Percentiles rank a stretch among this genome's conserved stretches.
Evolutionary conservation across 2,797 vertebrate species (phyloP).

Genomic region (Danio aesculapii): DNA sequence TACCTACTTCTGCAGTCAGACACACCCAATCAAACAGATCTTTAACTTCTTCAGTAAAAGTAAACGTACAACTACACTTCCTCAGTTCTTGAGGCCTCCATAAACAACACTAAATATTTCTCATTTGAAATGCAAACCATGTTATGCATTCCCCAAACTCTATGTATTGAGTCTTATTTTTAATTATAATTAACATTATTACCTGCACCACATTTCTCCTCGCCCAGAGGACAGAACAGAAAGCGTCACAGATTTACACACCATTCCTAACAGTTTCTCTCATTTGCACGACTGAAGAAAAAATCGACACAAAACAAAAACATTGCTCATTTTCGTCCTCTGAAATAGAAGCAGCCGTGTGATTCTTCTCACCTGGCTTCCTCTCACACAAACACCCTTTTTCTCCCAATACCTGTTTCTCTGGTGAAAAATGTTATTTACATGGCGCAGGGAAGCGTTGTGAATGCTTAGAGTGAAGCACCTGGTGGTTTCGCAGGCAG

Average conservation of each 20-base stretch:
- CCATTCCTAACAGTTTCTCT: conserved; percentile 10
- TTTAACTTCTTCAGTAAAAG: too few relatives aligned
- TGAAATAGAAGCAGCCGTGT: conserved; percentile 57
- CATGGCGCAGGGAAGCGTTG: conserved; percentile 78
- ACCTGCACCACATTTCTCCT: conserved; percentile 6
- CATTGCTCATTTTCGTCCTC: conserved; percentile 48
- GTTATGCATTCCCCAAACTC: too few relatives aligned
- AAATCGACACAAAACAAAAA: conserved; percentile 34
- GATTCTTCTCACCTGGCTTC: conserved; percentile 59
- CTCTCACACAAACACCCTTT: conserved; percentile 25
- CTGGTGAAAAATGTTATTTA: conserved; percentile 85
- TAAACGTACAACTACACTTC: too few relatives aligned
- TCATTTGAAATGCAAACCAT: too few relatives aligned
- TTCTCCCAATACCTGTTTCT: conserved; percentile 66
- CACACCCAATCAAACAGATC: too few relatives aligned
- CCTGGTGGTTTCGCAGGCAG: conserved; percentile 81
- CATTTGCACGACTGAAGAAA: conserved; percentile 15
- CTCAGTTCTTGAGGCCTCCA: too few relatives aligned
- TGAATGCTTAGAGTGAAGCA: conserved; percentile 83
- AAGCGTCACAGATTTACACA: neutral
- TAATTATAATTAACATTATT: neutral
- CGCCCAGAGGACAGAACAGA: neutral
- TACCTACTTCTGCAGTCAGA: too few relatives aligned
- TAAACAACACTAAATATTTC: too few relatives aligned
- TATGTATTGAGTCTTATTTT: too few relatives aligned